Evolutionary conservation across 2,797 vertebrate species (phyloP).

Genomic region (Poeciliopsis gracilis): DNA sequence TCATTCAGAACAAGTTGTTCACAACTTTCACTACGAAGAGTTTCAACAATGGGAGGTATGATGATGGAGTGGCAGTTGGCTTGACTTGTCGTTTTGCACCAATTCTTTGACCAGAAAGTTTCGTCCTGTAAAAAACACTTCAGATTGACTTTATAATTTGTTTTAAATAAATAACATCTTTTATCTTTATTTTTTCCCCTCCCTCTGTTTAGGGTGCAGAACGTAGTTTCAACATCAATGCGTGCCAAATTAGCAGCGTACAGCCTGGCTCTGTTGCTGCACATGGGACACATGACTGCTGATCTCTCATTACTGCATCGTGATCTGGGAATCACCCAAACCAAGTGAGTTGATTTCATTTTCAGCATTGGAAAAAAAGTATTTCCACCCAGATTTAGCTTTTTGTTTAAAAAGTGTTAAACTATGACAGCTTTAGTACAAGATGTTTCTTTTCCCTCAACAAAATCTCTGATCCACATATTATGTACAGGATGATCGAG

Average conservation of each 20-base stretch:
- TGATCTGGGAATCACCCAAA: conserved; percentile 87
- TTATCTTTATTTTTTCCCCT: background rate
- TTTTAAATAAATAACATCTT: background rate
- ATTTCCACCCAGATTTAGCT: background rate
- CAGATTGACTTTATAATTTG: background rate
- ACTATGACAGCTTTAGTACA: too few species aligned
- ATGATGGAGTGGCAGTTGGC: background rate
- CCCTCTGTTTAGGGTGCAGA: conserved; percentile 79
- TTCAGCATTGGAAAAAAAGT: background rate
- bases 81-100: background rate
- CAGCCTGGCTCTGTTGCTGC: conserved; percentile 87
- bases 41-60: conserved; percentile 88
- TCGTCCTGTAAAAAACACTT: background rate
- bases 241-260: conserved; percentile 86
- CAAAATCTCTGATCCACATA: background rate
- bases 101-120: background rate
- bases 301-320: conserved; percentile 90
- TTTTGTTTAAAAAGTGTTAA: background rate
- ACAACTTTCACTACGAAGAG: conserved; percentile 87
- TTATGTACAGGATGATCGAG: conserved; percentile 85
- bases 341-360: conserved; percentile 73
- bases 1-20: conserved; percentile 85
- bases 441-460: background rate
- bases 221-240: conserved; percentile 87
- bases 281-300: conserved; percentile 85